Conservation (phyloP, 1,140 invertebrate species). For the Lepidurus packardi region DNA sequence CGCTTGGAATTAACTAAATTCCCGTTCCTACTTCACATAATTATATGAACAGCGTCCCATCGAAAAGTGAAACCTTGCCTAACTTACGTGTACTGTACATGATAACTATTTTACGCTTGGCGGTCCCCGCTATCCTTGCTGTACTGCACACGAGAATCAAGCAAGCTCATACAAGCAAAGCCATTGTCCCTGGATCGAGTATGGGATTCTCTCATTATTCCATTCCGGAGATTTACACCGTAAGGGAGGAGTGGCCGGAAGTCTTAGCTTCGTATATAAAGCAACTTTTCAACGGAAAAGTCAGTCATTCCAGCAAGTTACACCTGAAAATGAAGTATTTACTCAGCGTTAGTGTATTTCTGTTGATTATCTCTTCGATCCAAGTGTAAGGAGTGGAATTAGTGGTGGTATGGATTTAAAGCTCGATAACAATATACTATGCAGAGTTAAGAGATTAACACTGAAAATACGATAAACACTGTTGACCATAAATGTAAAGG, state of each 20-base stretch:
- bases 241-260: conserved; percentile 8
- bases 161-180: background rate
- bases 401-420: too few relatives aligned
- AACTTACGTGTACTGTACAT: background rate
- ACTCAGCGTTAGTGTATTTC: background rate
- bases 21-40: background rate
- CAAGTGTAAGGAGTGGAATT: too few relatives aligned
- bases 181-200: background rate
- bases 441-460: too few relatives aligned
- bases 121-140: background rate
- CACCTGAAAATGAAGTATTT: background rate
- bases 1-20: background rate
- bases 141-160: background rate
- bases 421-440: too few relatives aligned
- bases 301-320: background rate
- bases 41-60: too few relatives aligned
- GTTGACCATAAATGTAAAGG: too few relatives aligned
- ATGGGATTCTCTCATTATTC: conserved; percentile 4
- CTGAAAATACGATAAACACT: too few relatives aligned
- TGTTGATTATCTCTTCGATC: background rate
- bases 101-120: background rate
- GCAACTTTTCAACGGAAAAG: background rate
- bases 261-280: background rate
- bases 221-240: background rate
- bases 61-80: background rate